Percentiles rank a stretch among this genome's conserved stretches.
Evolutionary conservation across 1,140 invertebrate species (phyloP).

Genomic region (Hetaerina americana): DNA sequence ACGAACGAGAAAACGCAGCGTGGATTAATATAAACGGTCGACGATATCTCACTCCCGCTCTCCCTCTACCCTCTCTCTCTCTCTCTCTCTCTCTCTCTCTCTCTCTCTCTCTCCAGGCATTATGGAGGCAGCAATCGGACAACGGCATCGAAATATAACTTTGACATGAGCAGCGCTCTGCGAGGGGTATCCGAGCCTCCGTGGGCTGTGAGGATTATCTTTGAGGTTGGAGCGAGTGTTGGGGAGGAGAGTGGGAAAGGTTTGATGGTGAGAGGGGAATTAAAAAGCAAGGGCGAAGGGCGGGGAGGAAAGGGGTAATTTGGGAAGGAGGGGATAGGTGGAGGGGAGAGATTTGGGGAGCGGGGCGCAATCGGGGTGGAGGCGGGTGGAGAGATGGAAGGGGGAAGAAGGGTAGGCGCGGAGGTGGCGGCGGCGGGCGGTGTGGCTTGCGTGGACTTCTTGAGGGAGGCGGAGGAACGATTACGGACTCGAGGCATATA

Average conservation of each 20-base stretch:
- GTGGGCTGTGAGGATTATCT: constrained; percentile 4
- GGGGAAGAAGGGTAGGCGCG: no score
- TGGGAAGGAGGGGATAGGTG: constrained; percentile 31
- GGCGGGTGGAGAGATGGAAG: no score
- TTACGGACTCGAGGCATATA: not conserved
- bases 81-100: constrained; percentile 7
- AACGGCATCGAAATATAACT: not conserved
- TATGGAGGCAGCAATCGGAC: not conserved
- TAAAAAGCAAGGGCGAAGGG: constrained; percentile 16
- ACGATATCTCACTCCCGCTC: no score
- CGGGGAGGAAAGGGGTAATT: constrained; percentile 22
- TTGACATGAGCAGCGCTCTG: not conserved
- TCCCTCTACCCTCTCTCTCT: no score
- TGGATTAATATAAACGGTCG: no score
- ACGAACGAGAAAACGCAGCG: no score
- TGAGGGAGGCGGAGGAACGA: not conserved
- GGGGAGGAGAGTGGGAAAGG: constrained; percentile 3
- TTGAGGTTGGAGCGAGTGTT: constrained; percentile 3
- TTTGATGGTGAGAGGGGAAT: constrained; percentile 14
- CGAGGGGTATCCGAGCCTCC: constrained; percentile 6
- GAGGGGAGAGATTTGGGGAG: no score
- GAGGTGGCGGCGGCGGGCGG: no score
- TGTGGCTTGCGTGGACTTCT: no score
- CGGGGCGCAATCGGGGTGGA: no score
- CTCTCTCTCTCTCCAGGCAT: constrained; percentile 6